Evolutionary conservation across 2,113 vertebrate genomes (phyloP).

Genomic region (Rhinolophus ferrumequinum): DNA sequence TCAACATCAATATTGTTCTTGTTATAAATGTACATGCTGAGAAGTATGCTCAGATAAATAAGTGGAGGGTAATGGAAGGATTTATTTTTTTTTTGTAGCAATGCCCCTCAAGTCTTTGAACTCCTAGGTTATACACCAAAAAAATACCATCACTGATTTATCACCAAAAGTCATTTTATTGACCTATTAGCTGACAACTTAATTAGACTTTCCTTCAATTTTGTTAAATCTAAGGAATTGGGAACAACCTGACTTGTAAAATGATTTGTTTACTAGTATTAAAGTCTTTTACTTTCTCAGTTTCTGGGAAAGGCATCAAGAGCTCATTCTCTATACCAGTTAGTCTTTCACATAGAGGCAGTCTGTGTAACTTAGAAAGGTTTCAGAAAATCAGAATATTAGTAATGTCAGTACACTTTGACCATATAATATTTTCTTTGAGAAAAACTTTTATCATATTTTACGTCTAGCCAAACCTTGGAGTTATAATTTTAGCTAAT

Average conservation of each 20-base stretch:
- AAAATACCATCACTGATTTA: background rate
- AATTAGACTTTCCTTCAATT: background rate
- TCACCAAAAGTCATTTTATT: background rate
- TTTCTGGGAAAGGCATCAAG: background rate
- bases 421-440: background rate
- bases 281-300: background rate
- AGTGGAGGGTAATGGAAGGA: background rate
- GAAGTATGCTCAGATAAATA: background rate
- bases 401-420: background rate
- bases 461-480: background rate
- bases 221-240: background rate
- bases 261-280: background rate
- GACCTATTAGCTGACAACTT: background rate
- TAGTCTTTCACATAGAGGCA: background rate
- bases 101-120: background rate
- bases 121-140: background rate
- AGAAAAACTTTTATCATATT: background rate
- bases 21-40: background rate
- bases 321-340: background rate
- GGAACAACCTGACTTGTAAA: background rate
- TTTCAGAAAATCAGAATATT: background rate
- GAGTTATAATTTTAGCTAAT: background rate
- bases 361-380: background rate
- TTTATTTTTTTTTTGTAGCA: constrained; percentile 37
- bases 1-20: background rate